These are phyloP conservation scores for Psix sp. DNA, from an alignment of 1,140 invertebrate genomes.

Conservation along the genomic window DNA sequence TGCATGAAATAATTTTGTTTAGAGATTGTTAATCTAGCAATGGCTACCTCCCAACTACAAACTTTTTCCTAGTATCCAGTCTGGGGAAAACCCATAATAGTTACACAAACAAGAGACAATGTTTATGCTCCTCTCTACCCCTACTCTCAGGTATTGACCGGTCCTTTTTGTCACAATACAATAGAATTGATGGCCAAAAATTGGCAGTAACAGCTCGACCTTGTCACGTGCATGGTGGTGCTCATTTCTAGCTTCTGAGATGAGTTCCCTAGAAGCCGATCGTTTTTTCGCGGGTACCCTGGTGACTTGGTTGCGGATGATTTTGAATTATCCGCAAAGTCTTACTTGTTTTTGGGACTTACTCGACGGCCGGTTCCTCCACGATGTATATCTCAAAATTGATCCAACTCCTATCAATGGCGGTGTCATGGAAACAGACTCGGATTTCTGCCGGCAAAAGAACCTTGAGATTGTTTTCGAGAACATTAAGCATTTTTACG, in stretches of 20 bases:
- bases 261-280: not conserved
- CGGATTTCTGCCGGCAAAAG: not conserved
- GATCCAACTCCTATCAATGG: conserved; percentile 13
- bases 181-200: no score
- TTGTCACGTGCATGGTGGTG: not conserved
- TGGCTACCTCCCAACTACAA: no score
- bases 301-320: conserved; percentile 44
- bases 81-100: no score
- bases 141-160: no score
- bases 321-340: conserved; percentile 3
- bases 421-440: not conserved
- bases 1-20: no score
- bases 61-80: no score
- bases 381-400: conserved; percentile 41
- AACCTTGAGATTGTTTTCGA: conserved; percentile 26
- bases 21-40: no score
- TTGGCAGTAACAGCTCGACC: no score
- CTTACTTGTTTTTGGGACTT: conserved; percentile 32
- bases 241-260: no score
- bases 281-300: conserved; percentile 36
- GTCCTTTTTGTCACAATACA: no score
- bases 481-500: conserved; percentile 49
- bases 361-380: conserved; percentile 30
- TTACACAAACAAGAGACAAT: no score
- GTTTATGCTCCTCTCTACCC: no score